Evolutionary conservation across 1,140 invertebrate genomes (phyloP), one percentile per base, ranked within the genome.

Genomic region (Drosophila pachea): DNA sequence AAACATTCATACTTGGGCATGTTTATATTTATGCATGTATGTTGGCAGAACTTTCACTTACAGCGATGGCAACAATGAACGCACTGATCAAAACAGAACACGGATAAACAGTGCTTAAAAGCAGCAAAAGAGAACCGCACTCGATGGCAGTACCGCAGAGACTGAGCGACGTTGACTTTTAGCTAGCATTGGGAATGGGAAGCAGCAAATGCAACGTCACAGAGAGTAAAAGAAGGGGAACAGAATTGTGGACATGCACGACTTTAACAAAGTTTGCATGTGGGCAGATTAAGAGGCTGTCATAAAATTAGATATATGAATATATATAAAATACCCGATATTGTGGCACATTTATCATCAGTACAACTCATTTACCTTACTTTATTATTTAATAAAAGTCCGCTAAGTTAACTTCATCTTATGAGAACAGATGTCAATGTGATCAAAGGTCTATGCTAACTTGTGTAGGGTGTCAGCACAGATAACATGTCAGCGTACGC

Each of bases 81-180:
- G 68, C 43, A 61, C 50, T 55, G 64, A 71, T 71, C 68, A 71
- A 71, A 71, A 83, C 73, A 79, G 61, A 43, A 43, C n/a, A 43
- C 40, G 40, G 14, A 43, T 12, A 14, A 43, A 43, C 6, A 40
- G 1, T 12, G 40, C 12, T 5, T 14, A 14, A 7, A 43, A 16
- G 12, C 40, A 43, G 40, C 40, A 49, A 65, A 62, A 35, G 66
- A 64, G 66, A 64, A 74, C 79, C 79, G 73, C 69, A 56, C 59
- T 76, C 76, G 67, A 76, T 61, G 81, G 69, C 63, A 74, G 81
- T 60, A 66, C 76, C 60, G 40, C 73, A 84, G 73, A 79, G 76
- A 84, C 79, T 84, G 63, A 61, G 70, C 53, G 49, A 45, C 50
- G 50, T 52, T 75, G 56, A 60, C 54, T 68, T 82, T 74, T 50